Percentiles rank a stretch among this genome's conserved stretches.
phyloP scores from a whole-genome alignment of 2,888 invertebrate species.

The Trachelus troglodyta region DNA sequence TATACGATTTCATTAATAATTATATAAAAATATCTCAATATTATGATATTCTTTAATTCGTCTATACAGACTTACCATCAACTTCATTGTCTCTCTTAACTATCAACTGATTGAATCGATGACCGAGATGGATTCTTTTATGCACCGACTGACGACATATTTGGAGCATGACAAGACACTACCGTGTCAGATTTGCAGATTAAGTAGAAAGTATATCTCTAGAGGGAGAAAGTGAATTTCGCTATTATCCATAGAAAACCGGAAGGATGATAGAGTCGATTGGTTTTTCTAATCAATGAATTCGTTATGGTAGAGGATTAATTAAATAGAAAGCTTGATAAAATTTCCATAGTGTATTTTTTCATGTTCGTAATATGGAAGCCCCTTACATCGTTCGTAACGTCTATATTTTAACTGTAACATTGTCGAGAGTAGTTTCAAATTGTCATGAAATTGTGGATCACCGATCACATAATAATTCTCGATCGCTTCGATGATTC shows the following conservation, averaged over 20 bases:
- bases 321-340: conserved; percentile 19
- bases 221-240: background rate
- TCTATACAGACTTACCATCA: background rate
- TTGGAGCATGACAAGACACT: conserved; percentile 34
- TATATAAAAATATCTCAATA: background rate
- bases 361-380: conserved; percentile 52
- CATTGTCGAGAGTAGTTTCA: conserved; percentile 35
- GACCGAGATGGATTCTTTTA: conserved; percentile 9
- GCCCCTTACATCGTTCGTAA: conserved; percentile 55
- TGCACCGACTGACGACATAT: conserved; percentile 15
- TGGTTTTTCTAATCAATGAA: conserved; percentile 31
- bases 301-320: conserved; percentile 23
- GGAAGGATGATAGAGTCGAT: conserved; percentile 4
- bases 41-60: background rate
- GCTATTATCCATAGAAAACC: background rate
- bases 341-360: conserved; percentile 51
- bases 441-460: conserved; percentile 22
- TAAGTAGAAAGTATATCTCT: conserved; percentile 22
- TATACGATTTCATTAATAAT: conserved; percentile 1
- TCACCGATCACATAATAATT: background rate
- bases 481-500: background rate
- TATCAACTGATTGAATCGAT: background rate
- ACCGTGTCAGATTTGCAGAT: background rate
- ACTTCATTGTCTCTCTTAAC: background rate
- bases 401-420: conserved; percentile 36